phyloP scores from a whole-genome alignment of 2,888 invertebrate genomes.

The Nomada ruficornis region DNA sequence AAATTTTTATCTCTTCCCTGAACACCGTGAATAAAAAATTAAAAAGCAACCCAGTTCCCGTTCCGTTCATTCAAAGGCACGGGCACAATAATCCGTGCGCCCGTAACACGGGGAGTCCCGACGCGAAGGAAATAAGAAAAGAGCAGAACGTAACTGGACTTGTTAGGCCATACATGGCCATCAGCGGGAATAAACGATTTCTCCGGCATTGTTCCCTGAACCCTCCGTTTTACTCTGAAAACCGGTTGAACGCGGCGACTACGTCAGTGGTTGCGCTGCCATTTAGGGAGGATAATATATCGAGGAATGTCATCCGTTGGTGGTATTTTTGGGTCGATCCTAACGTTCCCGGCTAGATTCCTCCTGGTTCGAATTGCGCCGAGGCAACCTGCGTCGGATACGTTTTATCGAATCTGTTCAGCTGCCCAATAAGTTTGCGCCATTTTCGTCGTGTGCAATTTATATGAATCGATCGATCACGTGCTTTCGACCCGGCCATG shows the following conservation, averaged over 20 bases:
- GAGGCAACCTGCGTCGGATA: not conserved
- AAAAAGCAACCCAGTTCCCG: not conserved
- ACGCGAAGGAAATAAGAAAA: not conserved
- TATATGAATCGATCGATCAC: no score
- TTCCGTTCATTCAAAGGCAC: not conserved
- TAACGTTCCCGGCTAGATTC: not conserved
- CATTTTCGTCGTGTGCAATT: no score
- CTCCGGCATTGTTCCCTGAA: constrained; percentile 63
- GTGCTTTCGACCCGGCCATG: no score
- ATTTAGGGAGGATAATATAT: constrained; percentile 67
- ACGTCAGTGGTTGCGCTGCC: constrained; percentile 62
- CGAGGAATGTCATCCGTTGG: constrained; percentile 56
- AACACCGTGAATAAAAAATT: no score
- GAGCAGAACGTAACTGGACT: constrained; percentile 20
- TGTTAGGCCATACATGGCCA: constrained; percentile 61
- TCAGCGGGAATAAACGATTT: constrained; percentile 60
- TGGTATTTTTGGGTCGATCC: constrained; percentile 55
- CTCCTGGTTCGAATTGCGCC: not conserved
- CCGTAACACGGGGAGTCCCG: not conserved
- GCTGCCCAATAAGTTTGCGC: no score
- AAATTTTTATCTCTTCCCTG: no score
- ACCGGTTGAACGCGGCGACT: constrained; percentile 65
- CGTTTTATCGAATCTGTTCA: not conserved
- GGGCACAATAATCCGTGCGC: not conserved
- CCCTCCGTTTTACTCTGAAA: constrained; percentile 47